phyloP scores from a whole-genome alignment of 2,113 vertebrate genomes.

The Agelaius tricolor region DNA sequence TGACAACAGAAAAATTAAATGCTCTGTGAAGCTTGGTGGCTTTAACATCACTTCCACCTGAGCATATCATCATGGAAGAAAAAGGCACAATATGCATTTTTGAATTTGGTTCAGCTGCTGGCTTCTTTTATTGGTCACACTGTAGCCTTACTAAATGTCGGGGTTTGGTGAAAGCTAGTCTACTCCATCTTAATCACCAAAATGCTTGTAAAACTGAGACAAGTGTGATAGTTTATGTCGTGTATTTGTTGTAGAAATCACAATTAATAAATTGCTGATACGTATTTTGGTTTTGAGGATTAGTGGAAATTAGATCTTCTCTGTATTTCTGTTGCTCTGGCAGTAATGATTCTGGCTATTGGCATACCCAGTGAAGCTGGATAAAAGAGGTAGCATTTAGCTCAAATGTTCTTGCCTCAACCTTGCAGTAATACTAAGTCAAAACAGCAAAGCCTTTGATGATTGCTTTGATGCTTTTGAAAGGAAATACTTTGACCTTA shows the following conservation, averaged over 20 bases:
- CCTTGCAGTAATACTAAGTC: not conserved
- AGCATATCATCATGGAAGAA: not conserved
- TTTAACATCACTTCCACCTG: not conserved
- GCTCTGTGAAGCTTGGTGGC: not conserved
- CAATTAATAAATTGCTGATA: not conserved
- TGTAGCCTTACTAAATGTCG: not conserved
- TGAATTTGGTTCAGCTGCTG: not conserved
- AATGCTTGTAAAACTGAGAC: not conserved
- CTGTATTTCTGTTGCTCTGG: not conserved
- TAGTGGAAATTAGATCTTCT: not conserved
- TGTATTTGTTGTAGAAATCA: not conserved
- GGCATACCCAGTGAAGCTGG: not conserved
- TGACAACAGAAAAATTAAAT: not conserved
- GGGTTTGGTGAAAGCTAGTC: not conserved
- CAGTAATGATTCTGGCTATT: not conserved
- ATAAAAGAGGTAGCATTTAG: not conserved
- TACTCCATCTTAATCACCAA: not conserved
- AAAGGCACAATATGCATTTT: not conserved
- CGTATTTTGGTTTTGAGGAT: not conserved
- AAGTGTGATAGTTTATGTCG: not conserved
- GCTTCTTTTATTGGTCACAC: not conserved
- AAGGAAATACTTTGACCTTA: not conserved
- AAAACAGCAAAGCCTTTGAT: not conserved
- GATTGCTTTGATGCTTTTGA: constrained; percentile 7
- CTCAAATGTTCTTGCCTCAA: not conserved